These are phyloP conservation scores for Melipona beecheii DNA, from an alignment of 2,888 invertebrate genomes.

Conservation along the genomic window DNA sequence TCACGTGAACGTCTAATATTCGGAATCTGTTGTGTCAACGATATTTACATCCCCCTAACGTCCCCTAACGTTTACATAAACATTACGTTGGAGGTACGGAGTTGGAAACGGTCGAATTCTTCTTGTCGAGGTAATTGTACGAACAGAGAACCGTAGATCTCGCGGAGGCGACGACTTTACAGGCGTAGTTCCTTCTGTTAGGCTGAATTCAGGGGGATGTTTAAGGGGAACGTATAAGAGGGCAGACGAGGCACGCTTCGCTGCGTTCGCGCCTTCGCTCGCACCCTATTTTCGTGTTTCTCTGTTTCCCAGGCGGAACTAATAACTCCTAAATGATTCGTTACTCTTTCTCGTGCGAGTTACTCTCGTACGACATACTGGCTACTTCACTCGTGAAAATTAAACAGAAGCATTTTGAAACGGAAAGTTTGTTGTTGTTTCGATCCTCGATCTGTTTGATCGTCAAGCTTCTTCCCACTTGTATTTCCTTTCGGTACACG, in stretches of 20 bases:
- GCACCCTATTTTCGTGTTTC: conserved; percentile 60
- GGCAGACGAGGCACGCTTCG: conserved; percentile 47
- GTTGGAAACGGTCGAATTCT: conserved; percentile 1
- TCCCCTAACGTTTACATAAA: conserved; percentile 27
- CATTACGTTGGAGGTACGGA: conserved; percentile 23
- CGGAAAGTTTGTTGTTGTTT: not conserved
- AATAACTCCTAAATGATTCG: conserved; percentile 75
- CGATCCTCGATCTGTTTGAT: not conserved
- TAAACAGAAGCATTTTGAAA: not conserved
- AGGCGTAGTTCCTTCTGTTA: conserved; percentile 43
- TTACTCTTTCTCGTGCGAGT: conserved; percentile 52
- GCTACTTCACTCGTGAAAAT: conserved; percentile 7
- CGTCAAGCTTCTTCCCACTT: too few relatives aligned
- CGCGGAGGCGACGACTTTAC: conserved; percentile 47
- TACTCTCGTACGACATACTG: conserved; percentile 11
- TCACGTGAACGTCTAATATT: not conserved
- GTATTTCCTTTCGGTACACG: too few relatives aligned
- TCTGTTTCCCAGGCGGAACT: conserved; percentile 69
- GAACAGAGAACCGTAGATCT: conserved; percentile 16
- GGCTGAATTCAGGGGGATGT: conserved; percentile 43
- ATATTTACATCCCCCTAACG: conserved; percentile 11
- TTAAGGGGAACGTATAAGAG: conserved; percentile 57
- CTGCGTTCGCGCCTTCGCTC: conserved; percentile 56
- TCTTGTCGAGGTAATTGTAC: conserved; percentile 39
- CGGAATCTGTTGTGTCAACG: not conserved